Evolutionary conservation across 2,113 vertebrate genomes (phyloP).

Genomic region (Halichoeres trimaculatus): DNA sequence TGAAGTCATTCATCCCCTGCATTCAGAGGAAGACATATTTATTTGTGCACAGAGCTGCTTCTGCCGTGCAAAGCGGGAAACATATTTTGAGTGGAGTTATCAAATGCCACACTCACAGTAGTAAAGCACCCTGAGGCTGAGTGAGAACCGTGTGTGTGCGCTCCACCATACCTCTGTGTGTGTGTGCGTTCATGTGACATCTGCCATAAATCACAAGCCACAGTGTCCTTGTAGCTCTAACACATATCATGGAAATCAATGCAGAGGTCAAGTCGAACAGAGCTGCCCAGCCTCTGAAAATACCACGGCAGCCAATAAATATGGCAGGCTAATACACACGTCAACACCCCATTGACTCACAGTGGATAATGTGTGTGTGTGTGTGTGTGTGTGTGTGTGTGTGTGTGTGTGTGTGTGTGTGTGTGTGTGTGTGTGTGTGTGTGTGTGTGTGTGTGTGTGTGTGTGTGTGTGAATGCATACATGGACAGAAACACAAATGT

Average conservation of each 20-base stretch:
- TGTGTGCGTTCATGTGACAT: constrained; percentile 66
- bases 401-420: background rate
- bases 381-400: constrained; percentile 12
- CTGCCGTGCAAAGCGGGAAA: constrained; percentile 5
- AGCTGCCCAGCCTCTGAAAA: constrained; percentile 63
- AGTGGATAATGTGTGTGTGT: constrained; percentile 24
- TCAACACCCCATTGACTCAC: constrained; percentile 64
- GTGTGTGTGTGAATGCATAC: constrained; percentile 16
- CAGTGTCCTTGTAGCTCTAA: constrained; percentile 76
- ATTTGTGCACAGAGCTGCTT: constrained; percentile 12
- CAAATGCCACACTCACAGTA: constrained; percentile 34
- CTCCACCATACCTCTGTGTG: constrained; percentile 7
- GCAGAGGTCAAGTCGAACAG: constrained; percentile 77
- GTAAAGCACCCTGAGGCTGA: constrained; percentile 30
- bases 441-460: constrained; percentile 16
- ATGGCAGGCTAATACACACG: constrained; percentile 68
- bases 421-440: constrained; percentile 34
- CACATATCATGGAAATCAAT: constrained; percentile 81
- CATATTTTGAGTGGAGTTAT: constrained; percentile 42
- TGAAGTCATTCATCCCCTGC: constrained; percentile 21
- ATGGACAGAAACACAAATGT: constrained; percentile 37
- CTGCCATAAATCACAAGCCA: constrained; percentile 76
- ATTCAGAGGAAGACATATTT: constrained; percentile 30
- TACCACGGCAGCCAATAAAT: constrained; percentile 76
- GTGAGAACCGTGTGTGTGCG: background rate